Evolutionary conservation across 2,888 invertebrate genomes (phyloP).

Genomic region (Sesamia inferens): DNA sequence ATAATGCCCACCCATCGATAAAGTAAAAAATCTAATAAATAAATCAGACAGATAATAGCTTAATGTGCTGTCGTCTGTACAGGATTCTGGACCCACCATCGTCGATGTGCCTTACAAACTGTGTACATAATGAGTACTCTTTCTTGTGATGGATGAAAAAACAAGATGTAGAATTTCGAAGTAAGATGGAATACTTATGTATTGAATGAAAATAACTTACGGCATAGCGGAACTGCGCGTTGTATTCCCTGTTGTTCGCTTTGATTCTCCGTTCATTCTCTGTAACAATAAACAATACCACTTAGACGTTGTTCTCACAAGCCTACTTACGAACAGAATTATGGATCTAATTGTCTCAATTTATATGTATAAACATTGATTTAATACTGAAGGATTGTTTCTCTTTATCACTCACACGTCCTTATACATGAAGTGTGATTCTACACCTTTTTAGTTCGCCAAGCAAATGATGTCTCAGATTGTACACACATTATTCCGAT

Average conservation of each 20-base stretch:
- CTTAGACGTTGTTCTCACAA: slow-evolving; percentile 52
- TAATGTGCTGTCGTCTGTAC: too few species aligned
- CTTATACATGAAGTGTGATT: slow-evolving; percentile 23
- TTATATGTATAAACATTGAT: slow-evolving; percentile 33
- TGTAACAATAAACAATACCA: slow-evolving; percentile 90
- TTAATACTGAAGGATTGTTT: slow-evolving; percentile 45
- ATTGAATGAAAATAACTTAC: slow-evolving; percentile 91
- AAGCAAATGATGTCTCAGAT: not conserved
- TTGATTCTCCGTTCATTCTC: slow-evolving; percentile 99
- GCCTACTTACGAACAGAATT: slow-evolving; percentile 51
- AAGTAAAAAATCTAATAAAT: too few species aligned
- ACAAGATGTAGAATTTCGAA: not conserved
- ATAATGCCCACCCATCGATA: too few species aligned
- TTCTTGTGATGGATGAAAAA: not conserved
- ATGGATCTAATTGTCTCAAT: slow-evolving; percentile 54
- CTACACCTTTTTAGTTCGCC: not conserved
- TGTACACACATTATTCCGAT: not conserved
- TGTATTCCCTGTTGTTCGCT: slow-evolving; percentile 98
- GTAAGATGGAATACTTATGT: not conserved
- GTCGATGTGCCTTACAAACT: too few species aligned
- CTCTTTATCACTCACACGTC: slow-evolving; percentile 27
- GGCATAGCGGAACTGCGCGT: slow-evolving; percentile 99
- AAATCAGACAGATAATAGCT: too few species aligned
- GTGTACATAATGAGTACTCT: not conserved
- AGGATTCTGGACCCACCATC: not conserved